Evolutionary conservation across 1,140 invertebrate genomes (phyloP).

Genomic region (Megalonaias nervosa): DNA sequence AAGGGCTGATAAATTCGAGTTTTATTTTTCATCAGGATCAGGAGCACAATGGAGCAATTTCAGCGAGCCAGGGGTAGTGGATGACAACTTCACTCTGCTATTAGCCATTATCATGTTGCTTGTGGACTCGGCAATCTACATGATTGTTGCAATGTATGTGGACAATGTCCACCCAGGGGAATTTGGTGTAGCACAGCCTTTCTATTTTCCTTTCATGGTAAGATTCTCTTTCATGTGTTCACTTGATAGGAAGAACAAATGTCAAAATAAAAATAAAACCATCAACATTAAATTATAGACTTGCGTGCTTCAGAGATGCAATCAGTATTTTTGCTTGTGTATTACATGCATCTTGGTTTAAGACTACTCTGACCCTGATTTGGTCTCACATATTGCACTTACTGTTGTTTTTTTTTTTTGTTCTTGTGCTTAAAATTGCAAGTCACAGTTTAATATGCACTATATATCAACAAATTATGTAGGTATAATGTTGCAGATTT

Average conservation of each 20-base stretch:
- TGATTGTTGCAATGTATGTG: constrained; percentile 75
- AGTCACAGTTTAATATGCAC: too few species aligned
- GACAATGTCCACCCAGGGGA: constrained; percentile 77
- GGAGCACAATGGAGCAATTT: constrained; percentile 62
- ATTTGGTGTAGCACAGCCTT: constrained; percentile 48
- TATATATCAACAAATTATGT: too few species aligned
- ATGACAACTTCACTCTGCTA: constrained; percentile 67
- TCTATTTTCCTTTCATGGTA: constrained; percentile 72
- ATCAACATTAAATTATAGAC: not conserved
- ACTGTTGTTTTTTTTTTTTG: too few species aligned
- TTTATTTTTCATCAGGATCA: constrained; percentile 26
- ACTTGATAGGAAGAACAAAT: not conserved
- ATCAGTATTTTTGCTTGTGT: not conserved
- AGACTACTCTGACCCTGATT: constrained; percentile 14
- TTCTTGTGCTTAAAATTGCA: too few species aligned
- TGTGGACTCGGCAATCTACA: constrained; percentile 71
- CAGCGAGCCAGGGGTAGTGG: constrained; percentile 43
- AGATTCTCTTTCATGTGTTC: constrained; percentile 49
- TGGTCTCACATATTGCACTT: too few species aligned
- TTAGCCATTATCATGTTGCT: constrained; percentile 71
- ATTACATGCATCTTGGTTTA: constrained; percentile 13
- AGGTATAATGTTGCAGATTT: too few species aligned
- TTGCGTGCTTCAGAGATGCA: not conserved
- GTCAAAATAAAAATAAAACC: too few species aligned
- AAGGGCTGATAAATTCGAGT: not conserved